Conservation (phyloP, 2,113 vertebrate species). For the Callospermophilus lateralis region DNA sequence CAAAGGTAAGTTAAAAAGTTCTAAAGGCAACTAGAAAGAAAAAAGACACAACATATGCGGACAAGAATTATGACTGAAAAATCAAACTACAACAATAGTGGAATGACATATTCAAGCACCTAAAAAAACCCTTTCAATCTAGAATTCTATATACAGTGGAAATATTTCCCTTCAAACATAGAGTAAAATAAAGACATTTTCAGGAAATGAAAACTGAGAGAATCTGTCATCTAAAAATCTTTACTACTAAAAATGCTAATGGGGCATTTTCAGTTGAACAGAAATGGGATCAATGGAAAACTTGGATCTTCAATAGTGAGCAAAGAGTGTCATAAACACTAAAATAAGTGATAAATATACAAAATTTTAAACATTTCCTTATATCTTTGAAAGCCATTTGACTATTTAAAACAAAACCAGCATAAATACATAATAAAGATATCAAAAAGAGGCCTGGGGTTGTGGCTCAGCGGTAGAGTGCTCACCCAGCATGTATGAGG, state of each 20-base stretch:
- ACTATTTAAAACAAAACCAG: background rate
- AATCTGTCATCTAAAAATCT: background rate
- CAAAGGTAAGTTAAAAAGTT: background rate
- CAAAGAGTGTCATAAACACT: background rate
- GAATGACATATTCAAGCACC: background rate
- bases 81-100: background rate
- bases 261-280: background rate
- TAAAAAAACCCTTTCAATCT: background rate
- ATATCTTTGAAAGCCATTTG: background rate
- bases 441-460: background rate
- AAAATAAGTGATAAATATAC: background rate
- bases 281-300: background rate
- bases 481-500: no score
- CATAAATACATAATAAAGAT: background rate
- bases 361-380: background rate
- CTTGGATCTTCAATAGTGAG: background rate
- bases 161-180: background rate
- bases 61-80: background rate
- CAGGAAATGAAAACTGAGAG: background rate
- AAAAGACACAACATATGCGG: background rate
- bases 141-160: background rate
- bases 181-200: background rate
- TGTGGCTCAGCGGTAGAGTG: no score
- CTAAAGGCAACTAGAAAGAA: background rate
- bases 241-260: background rate